Base-by-base conservation (phyloP, 2,113 vertebrate genomes). In the Tragulus kanchil region DNA sequence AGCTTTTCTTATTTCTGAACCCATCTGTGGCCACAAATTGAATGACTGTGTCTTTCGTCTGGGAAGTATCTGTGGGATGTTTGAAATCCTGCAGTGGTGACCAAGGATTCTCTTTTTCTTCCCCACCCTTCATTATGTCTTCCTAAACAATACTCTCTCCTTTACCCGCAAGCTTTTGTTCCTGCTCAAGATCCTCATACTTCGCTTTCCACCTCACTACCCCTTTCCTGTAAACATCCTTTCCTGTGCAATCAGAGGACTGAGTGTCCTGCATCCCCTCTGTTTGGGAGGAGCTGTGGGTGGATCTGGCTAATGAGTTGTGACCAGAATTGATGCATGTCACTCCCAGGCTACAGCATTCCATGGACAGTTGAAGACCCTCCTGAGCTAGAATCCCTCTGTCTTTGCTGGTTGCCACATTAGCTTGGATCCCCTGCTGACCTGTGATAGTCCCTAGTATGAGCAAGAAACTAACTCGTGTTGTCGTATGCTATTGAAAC, bases 61-160 rank as follows among this genome's bases (percentile, higher is more conserved):
- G 45, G 85, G 73, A 77, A 84, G 84, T 23, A 4, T 25, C 71
- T 58, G 31, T 25, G 21, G 50, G 48, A n/a, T 78, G 14, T 85
- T 85, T 94, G 92, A 77, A 89, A 52, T 45, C 10, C 52, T 42
- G 21, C 26, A 12, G 31, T 73, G 77, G 64, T 79, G 62, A 79
- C 9, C 14, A 67, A 31, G 5, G 16, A 31, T 78, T 13, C 42
- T 78, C 7, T 52, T 82, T 59, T 93, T 71, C 45, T 91, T 28
- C 42, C 19, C 6, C 14, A 85, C 11, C 1, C 8, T 83, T 86
- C 56, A 65, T 64, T 54, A 26, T 15, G 6, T 78, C 42, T 23
- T 85, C 73, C 73, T 54, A 85, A 90, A 31, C 52, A 86, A 64
- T 64, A 92, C 69, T 65, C 31, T 89, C 42, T 92, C 45, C 73